Evolutionary conservation across 2,888 invertebrate species (phyloP).

Genomic region (Neoscelio sp.): DNA sequence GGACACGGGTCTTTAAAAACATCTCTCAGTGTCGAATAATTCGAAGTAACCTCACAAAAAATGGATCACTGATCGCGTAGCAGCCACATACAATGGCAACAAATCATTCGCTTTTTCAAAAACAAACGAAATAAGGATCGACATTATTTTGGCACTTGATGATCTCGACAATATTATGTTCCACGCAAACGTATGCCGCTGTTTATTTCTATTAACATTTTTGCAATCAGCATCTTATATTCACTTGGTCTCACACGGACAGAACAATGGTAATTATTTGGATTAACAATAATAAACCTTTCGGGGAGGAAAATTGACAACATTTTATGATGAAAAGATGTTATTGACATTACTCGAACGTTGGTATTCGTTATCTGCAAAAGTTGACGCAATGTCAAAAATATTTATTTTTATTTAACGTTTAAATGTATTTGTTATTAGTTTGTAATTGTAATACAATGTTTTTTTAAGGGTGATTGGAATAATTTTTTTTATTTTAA

Average conservation of each 20-base stretch:
- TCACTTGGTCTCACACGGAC: constrained; percentile 89
- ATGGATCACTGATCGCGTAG: constrained; percentile 46
- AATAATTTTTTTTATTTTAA: constrained; percentile 1
- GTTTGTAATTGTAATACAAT: too few relatives aligned
- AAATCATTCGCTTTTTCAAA: constrained; percentile 53
- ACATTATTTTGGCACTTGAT: constrained; percentile 55
- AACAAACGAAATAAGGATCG: constrained; percentile 45
- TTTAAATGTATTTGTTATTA: too few relatives aligned
- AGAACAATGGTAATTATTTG: constrained; percentile 87
- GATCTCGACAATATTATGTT: constrained; percentile 82
- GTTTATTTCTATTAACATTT: constrained; percentile 87
- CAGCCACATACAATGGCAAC: constrained; percentile 54
- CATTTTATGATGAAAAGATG: too few relatives aligned
- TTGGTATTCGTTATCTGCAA: too few relatives aligned
- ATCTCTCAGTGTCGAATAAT: constrained; percentile 22
- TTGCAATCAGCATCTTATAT: constrained; percentile 88
- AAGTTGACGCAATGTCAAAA: too few relatives aligned
- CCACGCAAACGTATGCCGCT: constrained; percentile 86
- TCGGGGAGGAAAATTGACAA: too few relatives aligned
- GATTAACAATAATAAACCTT: too few relatives aligned
- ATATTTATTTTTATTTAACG: too few relatives aligned
- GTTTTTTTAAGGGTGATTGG: too few relatives aligned
- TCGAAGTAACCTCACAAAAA: constrained; percentile 51
- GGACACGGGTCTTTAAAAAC: constrained; percentile 39
- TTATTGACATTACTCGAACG: too few relatives aligned